phyloP scores from a whole-genome alignment of 2,888 invertebrate genomes.

The Euplagia quadripunctaria region DNA sequence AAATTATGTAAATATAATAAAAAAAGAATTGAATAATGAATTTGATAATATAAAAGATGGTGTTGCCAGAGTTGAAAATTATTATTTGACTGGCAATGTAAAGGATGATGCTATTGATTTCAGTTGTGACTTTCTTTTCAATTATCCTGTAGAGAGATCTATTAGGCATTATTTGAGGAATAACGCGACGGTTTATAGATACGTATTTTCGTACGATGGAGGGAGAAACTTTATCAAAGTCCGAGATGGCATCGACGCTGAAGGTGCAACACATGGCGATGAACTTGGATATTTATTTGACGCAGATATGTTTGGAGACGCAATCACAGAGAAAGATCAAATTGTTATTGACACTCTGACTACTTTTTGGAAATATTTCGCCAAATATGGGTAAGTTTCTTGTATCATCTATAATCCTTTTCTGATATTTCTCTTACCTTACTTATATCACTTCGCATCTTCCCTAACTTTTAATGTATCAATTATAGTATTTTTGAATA shows the following conservation, averaged over 20 bases:
- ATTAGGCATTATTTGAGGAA: conserved; percentile 22
- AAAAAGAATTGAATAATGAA: not conserved
- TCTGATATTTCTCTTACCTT: no score
- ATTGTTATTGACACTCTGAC: conserved; percentile 27
- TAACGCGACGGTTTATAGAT: conserved; percentile 49
- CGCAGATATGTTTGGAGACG: conserved; percentile 9
- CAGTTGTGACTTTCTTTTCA: conserved; percentile 50
- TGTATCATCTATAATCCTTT: not conserved
- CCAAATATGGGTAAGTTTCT: conserved; percentile 49
- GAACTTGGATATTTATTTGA: conserved; percentile 64
- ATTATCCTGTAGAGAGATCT: conserved; percentile 53
- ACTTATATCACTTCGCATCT: no score
- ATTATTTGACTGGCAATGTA: not conserved
- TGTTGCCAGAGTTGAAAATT: not conserved
- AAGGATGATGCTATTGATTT: not conserved
- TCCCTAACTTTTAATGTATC: no score
- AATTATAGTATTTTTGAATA: no score
- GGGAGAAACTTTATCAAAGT: conserved; percentile 54
- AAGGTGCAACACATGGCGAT: conserved; percentile 58
- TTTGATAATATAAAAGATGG: not conserved
- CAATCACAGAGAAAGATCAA: conserved; percentile 22
- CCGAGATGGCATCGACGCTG: conserved; percentile 37
- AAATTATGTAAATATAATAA: not conserved
- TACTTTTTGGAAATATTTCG: conserved; percentile 49
- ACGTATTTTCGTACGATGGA: conserved; percentile 61